Percentiles rank a stretch among this genome's conserved stretches.
Evolutionary conservation across 2,888 invertebrate genomes (phyloP).

Genomic region (Hirudinaria manillensis): DNA sequence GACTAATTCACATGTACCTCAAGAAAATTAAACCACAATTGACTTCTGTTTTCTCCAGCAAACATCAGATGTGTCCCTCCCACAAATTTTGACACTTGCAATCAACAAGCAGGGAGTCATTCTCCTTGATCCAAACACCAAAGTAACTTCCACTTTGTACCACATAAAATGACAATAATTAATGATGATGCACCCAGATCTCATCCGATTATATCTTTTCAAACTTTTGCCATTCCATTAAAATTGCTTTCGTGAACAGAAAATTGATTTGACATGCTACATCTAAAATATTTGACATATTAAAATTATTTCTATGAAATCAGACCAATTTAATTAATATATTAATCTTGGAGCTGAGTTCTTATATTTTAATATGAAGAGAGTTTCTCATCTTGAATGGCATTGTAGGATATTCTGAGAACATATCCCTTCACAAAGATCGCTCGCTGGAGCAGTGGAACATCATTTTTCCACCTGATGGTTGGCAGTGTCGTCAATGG

Average conservation of each 20-base stretch:
- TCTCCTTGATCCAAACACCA: conserved; percentile 91
- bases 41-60: conserved; percentile 58
- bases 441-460: conserved; percentile 99
- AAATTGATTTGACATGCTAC: too few relatives aligned
- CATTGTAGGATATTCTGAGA: conserved; percentile 81
- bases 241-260: too few relatives aligned
- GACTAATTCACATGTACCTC: not conserved
- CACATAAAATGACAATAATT: not conserved
- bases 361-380: too few relatives aligned
- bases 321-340: too few relatives aligned
- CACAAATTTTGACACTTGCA: conserved; percentile 89
- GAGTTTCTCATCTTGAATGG: not conserved
- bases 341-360: too few relatives aligned
- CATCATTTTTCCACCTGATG: conserved; percentile 87
- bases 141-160: conserved; percentile 61
- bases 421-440: conserved; percentile 98
- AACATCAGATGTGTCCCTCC: conserved; percentile 94
- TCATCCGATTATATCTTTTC: too few relatives aligned
- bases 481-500: conserved; percentile 97
- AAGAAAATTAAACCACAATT: not conserved
- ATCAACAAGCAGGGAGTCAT: conserved; percentile 99
- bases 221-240: too few relatives aligned
- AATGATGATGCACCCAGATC: not conserved
- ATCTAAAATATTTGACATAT: too few relatives aligned
- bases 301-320: too few relatives aligned